Evolutionary conservation across 2,113 vertebrate species (phyloP).

Genomic region (Epinephelus lanceolatus): DNA sequence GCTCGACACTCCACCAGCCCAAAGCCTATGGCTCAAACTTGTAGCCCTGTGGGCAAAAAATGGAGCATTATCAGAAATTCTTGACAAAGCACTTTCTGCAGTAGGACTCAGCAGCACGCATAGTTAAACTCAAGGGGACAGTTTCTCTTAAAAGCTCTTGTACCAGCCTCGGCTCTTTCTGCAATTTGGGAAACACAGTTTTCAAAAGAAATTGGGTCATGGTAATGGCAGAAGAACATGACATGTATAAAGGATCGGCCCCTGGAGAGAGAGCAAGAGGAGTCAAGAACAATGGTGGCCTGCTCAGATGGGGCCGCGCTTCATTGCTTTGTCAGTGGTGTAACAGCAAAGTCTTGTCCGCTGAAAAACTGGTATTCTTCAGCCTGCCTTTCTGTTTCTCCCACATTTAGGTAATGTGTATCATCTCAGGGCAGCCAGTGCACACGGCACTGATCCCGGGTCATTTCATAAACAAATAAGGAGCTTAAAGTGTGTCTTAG

Average conservation of each 20-base stretch:
- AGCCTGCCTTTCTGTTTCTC: background rate
- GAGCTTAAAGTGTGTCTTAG: slow-evolving; percentile 34
- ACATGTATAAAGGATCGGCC: slow-evolving; percentile 72
- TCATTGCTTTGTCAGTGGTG: slow-evolving; percentile 64
- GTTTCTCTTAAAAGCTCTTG: slow-evolving; percentile 79
- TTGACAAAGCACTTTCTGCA: slow-evolving; percentile 79
- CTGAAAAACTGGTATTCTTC: slow-evolving; percentile 23
- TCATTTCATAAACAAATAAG: slow-evolving; percentile 57
- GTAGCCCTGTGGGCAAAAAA: slow-evolving; percentile 64
- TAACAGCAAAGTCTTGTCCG: slow-evolving; percentile 59
- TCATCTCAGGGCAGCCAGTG: slow-evolving; percentile 13
- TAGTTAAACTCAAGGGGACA: slow-evolving; percentile 80
- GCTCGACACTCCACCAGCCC: slow-evolving; percentile 32
- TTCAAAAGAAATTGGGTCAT: slow-evolving; percentile 81
- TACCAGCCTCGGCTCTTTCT: slow-evolving; percentile 61
- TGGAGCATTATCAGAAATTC: slow-evolving; percentile 67
- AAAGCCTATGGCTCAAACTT: slow-evolving; percentile 45
- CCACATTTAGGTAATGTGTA: slow-evolving; percentile 36
- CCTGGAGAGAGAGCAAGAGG: slow-evolving; percentile 63
- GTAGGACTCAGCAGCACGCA: slow-evolving; percentile 70
- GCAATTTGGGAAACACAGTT: slow-evolving; percentile 74
- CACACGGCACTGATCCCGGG: slow-evolving; percentile 11
- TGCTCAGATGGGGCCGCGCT: slow-evolving; percentile 41
- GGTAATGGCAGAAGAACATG: slow-evolving; percentile 74
- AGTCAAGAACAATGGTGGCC: slow-evolving; percentile 69